Evolutionary conservation across 2,797 vertebrate species (phyloP).

Genomic region (Sebastiscus albofasciatus): DNA sequence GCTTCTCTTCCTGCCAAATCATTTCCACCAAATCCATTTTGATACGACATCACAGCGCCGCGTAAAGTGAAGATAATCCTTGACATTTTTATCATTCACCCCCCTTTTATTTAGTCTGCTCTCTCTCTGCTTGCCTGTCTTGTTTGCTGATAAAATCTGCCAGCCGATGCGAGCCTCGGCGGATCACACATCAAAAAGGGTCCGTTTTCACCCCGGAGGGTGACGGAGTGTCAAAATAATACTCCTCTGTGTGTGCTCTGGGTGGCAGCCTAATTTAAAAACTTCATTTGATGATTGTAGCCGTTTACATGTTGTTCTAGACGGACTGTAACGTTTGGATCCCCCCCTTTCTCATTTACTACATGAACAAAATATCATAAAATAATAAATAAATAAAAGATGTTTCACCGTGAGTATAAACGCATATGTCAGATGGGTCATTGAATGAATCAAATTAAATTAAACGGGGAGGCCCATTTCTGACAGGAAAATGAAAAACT

Average conservation of each 20-base stretch:
- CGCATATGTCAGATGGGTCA: neutral
- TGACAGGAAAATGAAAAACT: neutral
- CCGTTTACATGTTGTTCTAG: conserved; percentile 52
- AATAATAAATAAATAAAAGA: neutral
- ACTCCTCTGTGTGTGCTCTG: conserved; percentile 73
- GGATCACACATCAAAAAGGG: conserved; percentile 85
- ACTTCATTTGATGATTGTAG: conserved; percentile 71
- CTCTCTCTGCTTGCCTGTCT: conserved; percentile 72
- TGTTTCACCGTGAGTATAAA: neutral
- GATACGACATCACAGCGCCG: conserved; percentile 80
- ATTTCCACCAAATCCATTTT: conserved; percentile 80
- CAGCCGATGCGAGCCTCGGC: conserved; percentile 71
- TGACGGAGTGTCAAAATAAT: conserved; percentile 79
- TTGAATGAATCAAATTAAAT: neutral
- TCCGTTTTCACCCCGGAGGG: conserved; percentile 56
- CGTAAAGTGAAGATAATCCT: conserved; percentile 80
- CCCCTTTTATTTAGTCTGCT: conserved; percentile 66
- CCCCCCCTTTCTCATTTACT: neutral
- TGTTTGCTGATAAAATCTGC: conserved; percentile 82
- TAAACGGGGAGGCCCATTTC: neutral
- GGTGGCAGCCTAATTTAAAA: conserved; percentile 81
- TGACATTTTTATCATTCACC: conserved; percentile 78
- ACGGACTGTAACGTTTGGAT: conserved; percentile 5
- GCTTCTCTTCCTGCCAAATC: conserved; percentile 74
- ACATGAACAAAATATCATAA: neutral